Percentiles rank a stretch among this genome's conserved stretches.
phyloP scores from a whole-genome alignment of 1,140 invertebrate species.

The Mesaphorura yosii region DNA sequence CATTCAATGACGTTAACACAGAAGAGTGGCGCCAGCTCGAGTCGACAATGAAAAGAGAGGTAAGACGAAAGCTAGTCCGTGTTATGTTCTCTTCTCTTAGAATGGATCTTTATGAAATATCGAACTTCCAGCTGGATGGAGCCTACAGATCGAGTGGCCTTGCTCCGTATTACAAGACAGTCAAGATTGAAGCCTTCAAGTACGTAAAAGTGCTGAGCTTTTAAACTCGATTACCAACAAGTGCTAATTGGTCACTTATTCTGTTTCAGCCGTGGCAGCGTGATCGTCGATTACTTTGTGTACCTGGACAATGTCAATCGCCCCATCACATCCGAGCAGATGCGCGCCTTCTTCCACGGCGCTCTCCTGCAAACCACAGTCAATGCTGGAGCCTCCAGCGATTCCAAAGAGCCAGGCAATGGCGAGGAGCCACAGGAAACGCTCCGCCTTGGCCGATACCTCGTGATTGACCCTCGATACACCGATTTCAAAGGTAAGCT shows the following conservation, averaged over 20 bases:
- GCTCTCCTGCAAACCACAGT: slow-evolving; percentile 43
- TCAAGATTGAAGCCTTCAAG: slow-evolving; percentile 75
- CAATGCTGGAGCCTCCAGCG: slow-evolving; percentile 37
- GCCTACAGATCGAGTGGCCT: slow-evolving; percentile 60
- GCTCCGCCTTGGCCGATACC: slow-evolving; percentile 62
- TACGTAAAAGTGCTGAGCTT: slow-evolving; percentile 33
- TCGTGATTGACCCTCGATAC: slow-evolving; percentile 66
- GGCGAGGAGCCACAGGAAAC: no score
- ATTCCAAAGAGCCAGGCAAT: slow-evolving; percentile 45
- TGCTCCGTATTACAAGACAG: slow-evolving; percentile 68
- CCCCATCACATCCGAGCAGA: slow-evolving; percentile 63
- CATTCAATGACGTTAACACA: slow-evolving; percentile 71
- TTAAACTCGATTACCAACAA: not conserved
- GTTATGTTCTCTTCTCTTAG: not conserved
- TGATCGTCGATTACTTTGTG: slow-evolving; percentile 78
- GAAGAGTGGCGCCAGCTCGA: slow-evolving; percentile 70
- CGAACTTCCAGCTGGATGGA: slow-evolving; percentile 56
- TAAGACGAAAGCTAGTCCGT: slow-evolving; percentile 33
- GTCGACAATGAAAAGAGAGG: slow-evolving; percentile 44
- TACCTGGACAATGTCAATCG: slow-evolving; percentile 62
- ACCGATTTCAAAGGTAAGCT: slow-evolving; percentile 80
- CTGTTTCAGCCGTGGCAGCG: slow-evolving; percentile 54
- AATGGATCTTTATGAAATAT: slow-evolving; percentile 2
- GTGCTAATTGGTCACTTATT: not conserved
- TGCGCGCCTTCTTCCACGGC: slow-evolving; percentile 69